Base-by-base conservation (phyloP, 2,888 invertebrate genomes). In the Philonicus albiceps region DNA sequence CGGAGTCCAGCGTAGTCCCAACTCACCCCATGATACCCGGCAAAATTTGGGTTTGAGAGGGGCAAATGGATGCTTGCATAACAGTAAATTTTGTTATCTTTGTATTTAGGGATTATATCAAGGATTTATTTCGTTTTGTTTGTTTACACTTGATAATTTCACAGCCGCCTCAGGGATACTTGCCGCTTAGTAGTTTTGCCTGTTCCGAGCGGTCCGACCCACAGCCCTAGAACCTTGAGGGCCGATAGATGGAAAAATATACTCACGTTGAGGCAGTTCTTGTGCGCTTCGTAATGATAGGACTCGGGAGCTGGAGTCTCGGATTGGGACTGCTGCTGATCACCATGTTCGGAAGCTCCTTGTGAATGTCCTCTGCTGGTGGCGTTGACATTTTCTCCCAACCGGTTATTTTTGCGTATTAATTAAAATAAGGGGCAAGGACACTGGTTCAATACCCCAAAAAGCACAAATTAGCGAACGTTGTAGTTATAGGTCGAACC, bases 231-330 rank as follows among this genome's bases (percentile, higher is more conserved):
- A 27, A 19, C 1, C 6, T 49, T n/a, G 6, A n/a, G 2, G 19
- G 7, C 22, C 55, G 7, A 22, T 22, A 55, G 55, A 16, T 49
- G 1, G 11, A 49, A 49, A n/a, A 16, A 5, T 8, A 27, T 11
- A 94, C 95, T 95, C 93, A 96, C 96, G 96, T 96, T 87, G 96
- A 96, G 88, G 96, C 95, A 88, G 96, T 96, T 90, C 96, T 93
- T 88, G 95, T 96, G 89, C 96, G 93, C 90, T 95, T 94, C 16
- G 97, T 97, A 88, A 96, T 96, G 89, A 96, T 95, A 73, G 96
- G 96, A 91, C 96, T 96, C 27, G 97, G 97, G 89, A 96, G 92
- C 90, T 94, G 94, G 87, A 95, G 90, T 40, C 90, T 90, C 34
- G 91, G 88, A 86, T 90, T 91, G 40, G 55, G 75, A 34, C 74